A percentile compares a stretch with the other conserved stretches of the same genome.
phyloP scores from a whole-genome alignment of 2,113 vertebrate species.

The Rhineura floridana region DNA sequence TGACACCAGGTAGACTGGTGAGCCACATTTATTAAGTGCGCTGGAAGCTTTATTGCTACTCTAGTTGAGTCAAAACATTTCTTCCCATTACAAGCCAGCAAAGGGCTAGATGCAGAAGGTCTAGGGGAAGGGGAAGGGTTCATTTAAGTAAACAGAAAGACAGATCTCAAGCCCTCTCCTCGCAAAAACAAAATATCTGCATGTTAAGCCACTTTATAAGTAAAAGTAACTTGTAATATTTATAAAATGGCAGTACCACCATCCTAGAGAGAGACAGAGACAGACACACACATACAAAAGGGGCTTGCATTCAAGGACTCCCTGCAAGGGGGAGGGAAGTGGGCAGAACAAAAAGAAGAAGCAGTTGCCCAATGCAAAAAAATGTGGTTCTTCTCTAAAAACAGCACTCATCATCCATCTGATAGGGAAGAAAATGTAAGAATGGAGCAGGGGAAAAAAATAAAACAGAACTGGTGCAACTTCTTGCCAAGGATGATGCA shows the following conservation, averaged over 20 bases:
- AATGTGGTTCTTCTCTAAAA: conserved; percentile 68
- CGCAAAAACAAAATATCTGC: conserved; percentile 5
- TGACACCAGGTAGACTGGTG: conserved; percentile 29
- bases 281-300: conserved; percentile 60
- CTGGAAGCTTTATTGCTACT: conserved; percentile 58
- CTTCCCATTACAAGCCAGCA: conserved; percentile 41
- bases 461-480: conserved; percentile 79
- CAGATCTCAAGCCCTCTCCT: not conserved
- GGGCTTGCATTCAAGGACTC: conserved; percentile 51
- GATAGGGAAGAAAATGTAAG: conserved; percentile 46
- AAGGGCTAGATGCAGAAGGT: conserved; percentile 56
- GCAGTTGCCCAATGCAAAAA: conserved; percentile 50
- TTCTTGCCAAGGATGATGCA: conserved; percentile 64
- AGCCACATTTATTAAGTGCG: conserved; percentile 15
- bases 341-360: conserved; percentile 43
- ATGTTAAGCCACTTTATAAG: conserved; percentile 71
- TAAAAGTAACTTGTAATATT: conserved; percentile 70
- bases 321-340: conserved; percentile 16
- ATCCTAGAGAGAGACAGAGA: conserved; percentile 64
- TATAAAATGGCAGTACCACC: conserved; percentile 78
- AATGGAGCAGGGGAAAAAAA: conserved; percentile 69
- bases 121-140: conserved; percentile 14
- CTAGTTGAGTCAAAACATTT: conserved; percentile 56
- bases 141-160: conserved; percentile 45
- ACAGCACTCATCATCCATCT: conserved; percentile 69